These are phyloP conservation scores for Labroides dimidiatus DNA, from an alignment of 2,797 vertebrate genomes.

Conservation along the genomic window DNA sequence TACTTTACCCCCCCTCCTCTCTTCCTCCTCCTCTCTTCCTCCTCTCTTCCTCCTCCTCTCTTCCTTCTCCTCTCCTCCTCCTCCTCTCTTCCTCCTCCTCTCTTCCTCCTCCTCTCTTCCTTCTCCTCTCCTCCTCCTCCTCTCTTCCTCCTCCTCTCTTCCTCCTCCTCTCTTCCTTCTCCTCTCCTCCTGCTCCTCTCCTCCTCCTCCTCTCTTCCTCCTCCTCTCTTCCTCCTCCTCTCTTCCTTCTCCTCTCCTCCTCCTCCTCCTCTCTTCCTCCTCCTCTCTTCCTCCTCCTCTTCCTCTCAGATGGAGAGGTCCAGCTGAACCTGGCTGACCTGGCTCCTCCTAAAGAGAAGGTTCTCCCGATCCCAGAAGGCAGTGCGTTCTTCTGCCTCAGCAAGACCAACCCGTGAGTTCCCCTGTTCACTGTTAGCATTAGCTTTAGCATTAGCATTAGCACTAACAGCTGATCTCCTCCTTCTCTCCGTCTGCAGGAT, in stretches of 20 bases:
- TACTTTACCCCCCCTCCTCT: too few species aligned
- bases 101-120: too few species aligned
- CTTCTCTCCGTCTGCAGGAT: constrained; percentile 82
- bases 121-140: too few species aligned
- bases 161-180: not conserved
- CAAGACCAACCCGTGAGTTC: constrained; percentile 93
- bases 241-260: too few species aligned
- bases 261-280: too few species aligned
- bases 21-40: too few species aligned
- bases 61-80: constrained; percentile 75
- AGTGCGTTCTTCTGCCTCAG: constrained; percentile 99
- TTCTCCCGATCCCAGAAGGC: constrained; percentile 95
- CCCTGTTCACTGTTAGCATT: too few species aligned
- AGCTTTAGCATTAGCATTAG: constrained; percentile 36
- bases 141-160: not conserved
- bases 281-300: not conserved
- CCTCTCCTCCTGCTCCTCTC: too few species aligned
- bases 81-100: constrained; percentile 19
- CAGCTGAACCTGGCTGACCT: constrained; percentile 89
- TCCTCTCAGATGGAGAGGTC: constrained; percentile 83
- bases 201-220: too few species aligned
- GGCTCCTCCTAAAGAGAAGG: constrained; percentile 93
- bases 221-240: too few species aligned
- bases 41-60: not conserved
- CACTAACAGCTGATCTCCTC: constrained; percentile 48